Evolutionary conservation across 2,113 vertebrate genomes (phyloP).

Genomic region (Rhinichthys klamathensis): DNA sequence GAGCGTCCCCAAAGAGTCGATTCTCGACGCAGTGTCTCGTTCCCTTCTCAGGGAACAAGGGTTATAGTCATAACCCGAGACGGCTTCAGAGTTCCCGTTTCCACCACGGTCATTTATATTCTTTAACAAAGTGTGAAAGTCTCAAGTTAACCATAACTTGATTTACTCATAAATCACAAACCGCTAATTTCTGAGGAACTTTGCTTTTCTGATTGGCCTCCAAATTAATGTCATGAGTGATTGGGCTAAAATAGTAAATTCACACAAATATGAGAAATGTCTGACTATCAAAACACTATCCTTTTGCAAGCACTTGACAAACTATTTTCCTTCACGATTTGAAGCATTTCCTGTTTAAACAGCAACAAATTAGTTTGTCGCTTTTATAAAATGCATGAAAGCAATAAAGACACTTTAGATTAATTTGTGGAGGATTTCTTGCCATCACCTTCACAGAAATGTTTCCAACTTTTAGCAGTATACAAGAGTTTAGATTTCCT

Average conservation of each 20-base stretch:
- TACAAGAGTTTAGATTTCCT: not conserved
- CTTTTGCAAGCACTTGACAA: not conserved
- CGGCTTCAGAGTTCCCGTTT: not conserved
- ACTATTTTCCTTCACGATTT: not conserved
- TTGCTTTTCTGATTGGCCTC: not conserved
- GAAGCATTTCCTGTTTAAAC: not conserved
- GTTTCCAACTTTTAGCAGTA: not conserved
- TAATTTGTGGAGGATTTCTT: not conserved
- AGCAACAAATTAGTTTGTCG: not conserved
- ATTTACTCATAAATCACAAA: not conserved
- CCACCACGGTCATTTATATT: not conserved
- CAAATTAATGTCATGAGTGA: not conserved
- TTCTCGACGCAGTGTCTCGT: too few species aligned
- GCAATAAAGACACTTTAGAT: not conserved
- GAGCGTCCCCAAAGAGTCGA: too few species aligned
- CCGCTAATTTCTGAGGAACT: not conserved
- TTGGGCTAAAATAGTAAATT: not conserved
- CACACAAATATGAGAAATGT: not conserved
- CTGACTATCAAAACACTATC: not conserved
- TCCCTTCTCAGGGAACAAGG: too few species aligned
- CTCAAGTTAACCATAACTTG: not conserved
- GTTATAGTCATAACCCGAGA: too few species aligned
- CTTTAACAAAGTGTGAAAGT: not conserved
- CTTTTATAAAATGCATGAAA: not conserved
- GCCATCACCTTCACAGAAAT: too few species aligned